These are phyloP conservation scores for Leptodirus hochenwartii DNA, from an alignment of 2,888 invertebrate genomes.

Conservation along the genomic window DNA sequence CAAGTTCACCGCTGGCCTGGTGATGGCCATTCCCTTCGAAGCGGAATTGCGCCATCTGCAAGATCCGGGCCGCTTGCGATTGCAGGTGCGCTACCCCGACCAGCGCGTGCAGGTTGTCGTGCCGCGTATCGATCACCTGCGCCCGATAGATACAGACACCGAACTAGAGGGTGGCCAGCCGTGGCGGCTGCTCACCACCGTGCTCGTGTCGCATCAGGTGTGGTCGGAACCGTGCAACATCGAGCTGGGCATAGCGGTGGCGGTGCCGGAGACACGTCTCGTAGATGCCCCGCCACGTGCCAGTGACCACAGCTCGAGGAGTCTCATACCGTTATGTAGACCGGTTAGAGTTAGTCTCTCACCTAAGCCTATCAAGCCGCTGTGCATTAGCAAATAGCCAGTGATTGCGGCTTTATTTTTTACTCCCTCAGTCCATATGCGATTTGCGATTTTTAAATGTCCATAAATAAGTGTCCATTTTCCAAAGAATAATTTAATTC, in stretches of 20 bases:
- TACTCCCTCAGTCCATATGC: too few relatives aligned
- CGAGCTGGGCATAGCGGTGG: slow-evolving; percentile 67
- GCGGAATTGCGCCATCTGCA: slow-evolving; percentile 70
- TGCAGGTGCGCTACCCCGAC: slow-evolving; percentile 85
- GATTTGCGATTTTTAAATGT: too few relatives aligned
- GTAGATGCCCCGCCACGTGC: too few relatives aligned
- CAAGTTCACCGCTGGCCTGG: slow-evolving; percentile 84
- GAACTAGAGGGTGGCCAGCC: slow-evolving; percentile 37
- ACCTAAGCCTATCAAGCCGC: slow-evolving; percentile 72
- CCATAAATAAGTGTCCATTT: too few relatives aligned
- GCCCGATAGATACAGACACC: slow-evolving; percentile 39
- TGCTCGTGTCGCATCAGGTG: slow-evolving; percentile 77
- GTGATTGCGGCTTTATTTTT: too few relatives aligned
- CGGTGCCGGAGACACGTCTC: slow-evolving; percentile 45
- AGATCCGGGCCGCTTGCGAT: slow-evolving; percentile 52
- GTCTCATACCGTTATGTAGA: slow-evolving; percentile 63
- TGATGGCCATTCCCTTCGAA: slow-evolving; percentile 72
- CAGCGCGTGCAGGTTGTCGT: slow-evolving; percentile 69
- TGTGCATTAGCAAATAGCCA: too few relatives aligned
- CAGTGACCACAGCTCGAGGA: slow-evolving; percentile 29
- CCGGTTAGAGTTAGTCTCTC: slow-evolving; percentile 74
- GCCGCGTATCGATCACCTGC: slow-evolving; percentile 60
- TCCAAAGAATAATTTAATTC: too few relatives aligned
- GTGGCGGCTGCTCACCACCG: slow-evolving; percentile 63
- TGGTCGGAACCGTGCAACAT: slow-evolving; percentile 87